These are phyloP conservation scores for Furcifer pardalis DNA, from an alignment of 2,797 vertebrate species.

Conservation along the genomic window DNA sequence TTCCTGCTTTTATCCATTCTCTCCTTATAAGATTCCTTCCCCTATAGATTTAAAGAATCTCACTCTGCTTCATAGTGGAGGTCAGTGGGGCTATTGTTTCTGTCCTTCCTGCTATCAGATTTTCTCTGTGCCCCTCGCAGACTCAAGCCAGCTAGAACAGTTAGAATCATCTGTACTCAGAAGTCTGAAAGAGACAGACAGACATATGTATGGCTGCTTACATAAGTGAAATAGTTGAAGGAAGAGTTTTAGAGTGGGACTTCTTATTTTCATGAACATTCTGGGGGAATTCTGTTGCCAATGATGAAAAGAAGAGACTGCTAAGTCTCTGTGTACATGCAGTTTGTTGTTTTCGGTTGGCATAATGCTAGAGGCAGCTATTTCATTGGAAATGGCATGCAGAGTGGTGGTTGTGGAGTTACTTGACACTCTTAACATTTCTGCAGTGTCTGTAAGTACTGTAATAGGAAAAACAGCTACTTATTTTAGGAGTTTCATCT, in stretches of 20 bases:
- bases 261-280: not conserved
- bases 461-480: not conserved
- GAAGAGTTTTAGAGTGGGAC: not conserved
- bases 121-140: not conserved
- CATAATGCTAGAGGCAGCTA: not conserved
- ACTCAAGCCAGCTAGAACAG: not conserved
- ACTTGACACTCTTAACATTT: not conserved
- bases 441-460: not conserved
- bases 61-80: not conserved
- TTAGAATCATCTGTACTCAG: not conserved
- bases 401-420: not conserved
- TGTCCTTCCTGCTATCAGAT: not conserved
- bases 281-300: too few relatives aligned
- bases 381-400: not conserved
- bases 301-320: not conserved
- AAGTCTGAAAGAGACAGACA: too few relatives aligned
- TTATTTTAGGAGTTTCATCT: conserved; percentile 3
- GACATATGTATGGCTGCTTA: not conserved
- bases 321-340: not conserved
- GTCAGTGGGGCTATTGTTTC: not conserved
- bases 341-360: too few relatives aligned
- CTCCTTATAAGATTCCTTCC: not conserved
- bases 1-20: not conserved
- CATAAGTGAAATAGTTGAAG: not conserved
- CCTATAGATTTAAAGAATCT: not conserved